Percentiles rank a stretch among this genome's conserved stretches.
phyloP scores from a whole-genome alignment of 1,140 invertebrate species.

The Aphelinus atriplicis region DNA sequence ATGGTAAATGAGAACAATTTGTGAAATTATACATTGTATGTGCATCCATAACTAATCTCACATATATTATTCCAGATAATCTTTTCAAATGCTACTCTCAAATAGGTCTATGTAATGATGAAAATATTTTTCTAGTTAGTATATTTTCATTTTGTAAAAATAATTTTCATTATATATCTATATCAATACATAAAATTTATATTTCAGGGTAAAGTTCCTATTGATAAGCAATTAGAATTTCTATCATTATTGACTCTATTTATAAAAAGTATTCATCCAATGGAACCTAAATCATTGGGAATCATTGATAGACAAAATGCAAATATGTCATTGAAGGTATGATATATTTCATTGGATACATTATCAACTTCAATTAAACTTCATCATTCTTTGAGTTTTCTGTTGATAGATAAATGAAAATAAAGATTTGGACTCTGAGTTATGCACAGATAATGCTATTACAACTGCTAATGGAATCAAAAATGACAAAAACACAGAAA shows the following conservation, averaged over 20 bases:
- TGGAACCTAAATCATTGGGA: not conserved
- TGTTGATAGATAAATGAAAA: not conserved
- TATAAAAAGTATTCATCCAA: constrained; percentile 35
- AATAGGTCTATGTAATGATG: constrained; percentile 42
- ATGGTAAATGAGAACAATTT: not conserved
- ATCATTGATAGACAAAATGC: not conserved
- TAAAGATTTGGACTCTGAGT: not conserved
- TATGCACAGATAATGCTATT: not conserved
- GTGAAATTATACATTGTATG: not conserved
- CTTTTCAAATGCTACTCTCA: constrained; percentile 41
- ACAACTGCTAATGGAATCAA: not conserved
- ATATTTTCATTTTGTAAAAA: too few species aligned
- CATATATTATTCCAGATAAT: constrained; percentile 36
- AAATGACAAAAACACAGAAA: not conserved
- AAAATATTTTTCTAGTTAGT: constrained; percentile 43
- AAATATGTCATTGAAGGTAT: constrained; percentile 2
- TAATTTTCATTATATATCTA: too few species aligned
- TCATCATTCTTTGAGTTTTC: too few species aligned
- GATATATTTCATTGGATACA: not conserved
- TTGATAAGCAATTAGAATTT: constrained; percentile 40
- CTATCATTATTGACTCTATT: constrained; percentile 36
- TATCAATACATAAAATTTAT: not conserved
- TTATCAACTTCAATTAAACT: too few species aligned
- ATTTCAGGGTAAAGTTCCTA: constrained; percentile 41
- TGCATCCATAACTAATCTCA: not conserved